phyloP scores from a whole-genome alignment of 2,797 vertebrate species.

The Florisuga fusca region DNA sequence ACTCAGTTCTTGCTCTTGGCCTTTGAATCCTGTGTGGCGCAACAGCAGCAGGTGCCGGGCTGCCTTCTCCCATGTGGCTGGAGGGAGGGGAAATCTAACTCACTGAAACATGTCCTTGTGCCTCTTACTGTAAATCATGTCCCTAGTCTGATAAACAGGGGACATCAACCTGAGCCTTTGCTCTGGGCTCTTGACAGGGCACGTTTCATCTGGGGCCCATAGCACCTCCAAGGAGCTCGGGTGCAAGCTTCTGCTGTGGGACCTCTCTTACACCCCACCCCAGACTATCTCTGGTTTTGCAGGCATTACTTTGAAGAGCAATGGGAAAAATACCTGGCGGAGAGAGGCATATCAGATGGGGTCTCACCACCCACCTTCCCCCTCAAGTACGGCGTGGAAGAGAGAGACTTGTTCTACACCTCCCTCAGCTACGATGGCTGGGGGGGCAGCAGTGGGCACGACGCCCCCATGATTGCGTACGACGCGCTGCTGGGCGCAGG shows the following conservation, averaged over 20 bases:
- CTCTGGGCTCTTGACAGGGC: rapidly evolving
- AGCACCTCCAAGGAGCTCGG: rapidly evolving
- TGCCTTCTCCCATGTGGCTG: conserved; percentile 33
- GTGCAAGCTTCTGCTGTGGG: rapidly evolving
- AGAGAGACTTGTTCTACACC: conserved; percentile 81
- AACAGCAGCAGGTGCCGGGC: conserved; percentile 30
- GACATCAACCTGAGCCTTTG: rapidly evolving
- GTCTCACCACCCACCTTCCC: conserved; percentile 76
- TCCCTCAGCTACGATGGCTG: conserved; percentile 78
- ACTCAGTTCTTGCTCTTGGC: conserved; percentile 58
- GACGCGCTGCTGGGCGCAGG: conserved; percentile 82
- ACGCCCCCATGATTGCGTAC: conserved; percentile 87
- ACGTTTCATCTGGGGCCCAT: rapidly evolving
- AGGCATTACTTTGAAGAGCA: conserved; percentile 83
- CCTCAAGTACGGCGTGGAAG: conserved; percentile 68
- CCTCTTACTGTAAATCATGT: conserved; percentile 36
- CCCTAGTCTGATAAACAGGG: not conserved
- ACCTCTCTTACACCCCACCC: not conserved
- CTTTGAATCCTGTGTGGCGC: not conserved
- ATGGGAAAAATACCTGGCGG: conserved; percentile 80
- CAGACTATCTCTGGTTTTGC: not conserved
- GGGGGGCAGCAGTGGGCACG: conserved; percentile 84
- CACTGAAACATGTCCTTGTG: not conserved
- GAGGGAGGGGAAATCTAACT: conserved; percentile 39
- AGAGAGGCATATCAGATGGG: conserved; percentile 80